Percentiles rank a stretch among this genome's conserved stretches.
These are phyloP conservation scores for Euzetes globulus DNA, from an alignment of 2,888 invertebrate genomes.

Conservation along the genomic window DNA sequence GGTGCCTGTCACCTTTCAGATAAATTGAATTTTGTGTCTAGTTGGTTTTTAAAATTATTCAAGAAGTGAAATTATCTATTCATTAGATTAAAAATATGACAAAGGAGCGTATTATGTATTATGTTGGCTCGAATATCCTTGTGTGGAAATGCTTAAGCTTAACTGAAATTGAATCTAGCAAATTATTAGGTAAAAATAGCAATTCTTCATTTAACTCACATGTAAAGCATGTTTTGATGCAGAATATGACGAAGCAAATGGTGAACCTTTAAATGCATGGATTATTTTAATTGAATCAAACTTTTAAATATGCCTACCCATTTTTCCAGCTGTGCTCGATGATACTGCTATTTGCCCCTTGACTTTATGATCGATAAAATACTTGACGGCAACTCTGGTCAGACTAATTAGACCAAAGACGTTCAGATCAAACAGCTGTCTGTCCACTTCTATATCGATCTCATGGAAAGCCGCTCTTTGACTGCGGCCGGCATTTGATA, in stretches of 20 bases:
- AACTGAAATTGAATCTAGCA: not conserved
- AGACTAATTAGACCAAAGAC: slow-evolving; percentile 65
- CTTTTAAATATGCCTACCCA: slow-evolving; percentile 44
- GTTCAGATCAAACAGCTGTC: slow-evolving; percentile 66
- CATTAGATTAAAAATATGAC: no score
- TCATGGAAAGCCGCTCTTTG: slow-evolving; percentile 66
- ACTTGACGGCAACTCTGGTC: slow-evolving; percentile 58
- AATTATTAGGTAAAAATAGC: not conserved
- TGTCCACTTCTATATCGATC: slow-evolving; percentile 63
- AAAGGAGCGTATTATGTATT: no score
- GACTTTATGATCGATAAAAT: slow-evolving; percentile 50
- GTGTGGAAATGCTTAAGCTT: no score
- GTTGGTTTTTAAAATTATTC: no score
- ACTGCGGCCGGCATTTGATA: slow-evolving; percentile 73
- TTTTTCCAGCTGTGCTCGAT: slow-evolving; percentile 65
- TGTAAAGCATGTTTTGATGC: slow-evolving; percentile 69
- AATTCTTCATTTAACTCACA: slow-evolving; percentile 45
- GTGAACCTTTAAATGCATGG: slow-evolving; percentile 48
- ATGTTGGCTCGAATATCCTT: no score
- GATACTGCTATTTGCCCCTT: slow-evolving; percentile 65
- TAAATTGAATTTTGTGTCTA: no score
- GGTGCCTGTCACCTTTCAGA: no score
- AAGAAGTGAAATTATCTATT: no score
- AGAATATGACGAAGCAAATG: slow-evolving; percentile 62
- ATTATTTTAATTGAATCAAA: slow-evolving; percentile 24